A percentile compares a stretch with the other conserved stretches of the same genome.
phyloP scores from a whole-genome alignment of 2,797 vertebrate genomes.

The Acanthiza pusilla region DNA sequence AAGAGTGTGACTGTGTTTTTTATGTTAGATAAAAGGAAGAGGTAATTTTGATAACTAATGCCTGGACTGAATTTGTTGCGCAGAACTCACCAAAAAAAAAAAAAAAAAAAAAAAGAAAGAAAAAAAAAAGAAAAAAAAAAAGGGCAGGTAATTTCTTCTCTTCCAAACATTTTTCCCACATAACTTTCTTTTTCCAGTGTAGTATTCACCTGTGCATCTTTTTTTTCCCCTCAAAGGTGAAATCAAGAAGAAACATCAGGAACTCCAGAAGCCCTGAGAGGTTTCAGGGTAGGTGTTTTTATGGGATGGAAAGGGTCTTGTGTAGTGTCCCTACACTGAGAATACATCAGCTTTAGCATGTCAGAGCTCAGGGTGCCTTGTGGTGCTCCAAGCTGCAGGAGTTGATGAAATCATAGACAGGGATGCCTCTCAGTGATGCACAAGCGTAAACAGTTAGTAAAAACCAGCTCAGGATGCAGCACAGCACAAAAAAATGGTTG shows the following conservation, averaged over 20 bases:
- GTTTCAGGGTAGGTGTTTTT: neutral
- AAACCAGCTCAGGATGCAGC: neutral
- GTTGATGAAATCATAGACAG: neutral
- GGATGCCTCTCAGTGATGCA: neutral
- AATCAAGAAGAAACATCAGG: neutral
- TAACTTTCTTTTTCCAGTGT: neutral
- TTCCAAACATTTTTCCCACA: slow-evolving; percentile 37
- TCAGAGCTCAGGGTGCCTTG: neutral
- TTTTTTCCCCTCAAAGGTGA: neutral
- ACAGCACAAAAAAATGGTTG: neutral
- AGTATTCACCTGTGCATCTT: neutral
- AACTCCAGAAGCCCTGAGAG: neutral
- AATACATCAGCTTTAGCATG: neutral
- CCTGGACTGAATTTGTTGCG: slow-evolving; percentile 28
- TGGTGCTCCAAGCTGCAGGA: neutral
- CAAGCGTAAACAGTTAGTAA: neutral
- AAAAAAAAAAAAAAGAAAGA: too few relatives aligned
- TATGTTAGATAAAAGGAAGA: slow-evolving; percentile 57
- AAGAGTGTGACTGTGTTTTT: slow-evolving; percentile 54
- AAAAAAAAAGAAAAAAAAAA: too few relatives aligned
- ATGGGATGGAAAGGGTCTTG: neutral
- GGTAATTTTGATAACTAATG: slow-evolving; percentile 67
- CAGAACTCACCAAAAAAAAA: slow-evolving; percentile 20
- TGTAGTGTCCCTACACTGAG: neutral
- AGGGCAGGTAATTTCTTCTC: slow-evolving; percentile 37